phyloP scores from a whole-genome alignment of 2,888 invertebrate species.

The Dendrolimus pini region DNA sequence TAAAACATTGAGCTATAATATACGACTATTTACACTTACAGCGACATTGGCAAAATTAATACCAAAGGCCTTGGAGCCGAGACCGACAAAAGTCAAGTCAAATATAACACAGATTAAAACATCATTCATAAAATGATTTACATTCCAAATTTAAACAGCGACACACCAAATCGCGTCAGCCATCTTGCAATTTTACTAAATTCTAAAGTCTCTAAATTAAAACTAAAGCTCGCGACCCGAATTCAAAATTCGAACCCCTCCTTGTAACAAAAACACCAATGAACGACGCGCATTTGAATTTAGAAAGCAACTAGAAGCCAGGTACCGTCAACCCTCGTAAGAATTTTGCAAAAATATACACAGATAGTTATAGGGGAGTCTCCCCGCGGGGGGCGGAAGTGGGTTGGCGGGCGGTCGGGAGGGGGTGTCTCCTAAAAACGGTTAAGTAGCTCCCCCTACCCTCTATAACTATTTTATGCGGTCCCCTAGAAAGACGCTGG shows the following conservation, averaged over 20 bases:
- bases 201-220: slow-evolving; percentile 61
- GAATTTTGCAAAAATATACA: slow-evolving; percentile 73
- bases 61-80: too few species aligned
- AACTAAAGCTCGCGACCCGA: slow-evolving; percentile 70
- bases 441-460: slow-evolving; percentile 73
- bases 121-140: too few species aligned
- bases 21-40: too few species aligned
- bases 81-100: too few species aligned
- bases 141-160: background rate
- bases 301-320: slow-evolving; percentile 54
- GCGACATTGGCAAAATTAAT: too few species aligned
- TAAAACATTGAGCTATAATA: too few species aligned
- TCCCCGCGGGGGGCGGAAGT: slow-evolving; percentile 43
- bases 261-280: slow-evolving; percentile 60
- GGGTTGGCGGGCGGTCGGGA: slow-evolving; percentile 58
- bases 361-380: slow-evolving; percentile 56
- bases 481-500: slow-evolving; percentile 75
- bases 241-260: slow-evolving; percentile 48
- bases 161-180: background rate
- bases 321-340: slow-evolving; percentile 70
- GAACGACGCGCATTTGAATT: slow-evolving; percentile 50
- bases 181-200: slow-evolving; percentile 6
- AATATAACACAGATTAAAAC: too few species aligned
- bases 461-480: slow-evolving; percentile 76
- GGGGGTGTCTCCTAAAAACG: slow-evolving; percentile 75